Evolutionary conservation across 2,113 vertebrate species (phyloP).

Genomic region (Pachyramphus minor): DNA sequence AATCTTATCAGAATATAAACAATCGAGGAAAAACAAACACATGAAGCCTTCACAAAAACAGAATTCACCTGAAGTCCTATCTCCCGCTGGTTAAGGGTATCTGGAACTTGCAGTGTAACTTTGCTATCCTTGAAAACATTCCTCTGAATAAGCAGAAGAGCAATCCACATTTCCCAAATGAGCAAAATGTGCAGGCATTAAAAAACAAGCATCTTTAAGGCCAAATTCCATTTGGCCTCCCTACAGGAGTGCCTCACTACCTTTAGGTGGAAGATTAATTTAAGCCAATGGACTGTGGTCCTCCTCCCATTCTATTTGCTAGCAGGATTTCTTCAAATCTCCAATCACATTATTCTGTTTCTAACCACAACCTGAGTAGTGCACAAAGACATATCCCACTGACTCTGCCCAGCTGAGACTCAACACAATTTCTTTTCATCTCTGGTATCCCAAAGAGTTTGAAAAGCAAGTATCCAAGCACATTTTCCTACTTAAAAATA

Average conservation of each 20-base stretch:
- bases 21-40: slow-evolving; percentile 34
- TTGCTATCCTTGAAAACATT: not conserved
- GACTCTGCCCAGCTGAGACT: not conserved
- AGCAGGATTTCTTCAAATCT: not conserved
- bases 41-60: not conserved
- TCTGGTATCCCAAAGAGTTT: not conserved
- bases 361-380: not conserved
- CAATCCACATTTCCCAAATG: not conserved
- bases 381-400: not conserved
- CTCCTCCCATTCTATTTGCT: not conserved
- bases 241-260: not conserved
- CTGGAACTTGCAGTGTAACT: not conserved
- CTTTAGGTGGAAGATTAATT: not conserved
- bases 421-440: not conserved
- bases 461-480: not conserved
- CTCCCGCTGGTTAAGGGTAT: not conserved
- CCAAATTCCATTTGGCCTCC: not conserved
- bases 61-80: not conserved
- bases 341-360: not conserved
- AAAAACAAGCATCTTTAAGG: not conserved
- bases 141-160: not conserved
- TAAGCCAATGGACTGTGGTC: not conserved
- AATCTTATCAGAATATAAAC: slow-evolving; percentile 37
- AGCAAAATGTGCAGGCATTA: not conserved
- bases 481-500: not conserved